Evolutionary conservation across 2,113 vertebrate species (phyloP).

Genomic region (Labeo rohita): DNA sequence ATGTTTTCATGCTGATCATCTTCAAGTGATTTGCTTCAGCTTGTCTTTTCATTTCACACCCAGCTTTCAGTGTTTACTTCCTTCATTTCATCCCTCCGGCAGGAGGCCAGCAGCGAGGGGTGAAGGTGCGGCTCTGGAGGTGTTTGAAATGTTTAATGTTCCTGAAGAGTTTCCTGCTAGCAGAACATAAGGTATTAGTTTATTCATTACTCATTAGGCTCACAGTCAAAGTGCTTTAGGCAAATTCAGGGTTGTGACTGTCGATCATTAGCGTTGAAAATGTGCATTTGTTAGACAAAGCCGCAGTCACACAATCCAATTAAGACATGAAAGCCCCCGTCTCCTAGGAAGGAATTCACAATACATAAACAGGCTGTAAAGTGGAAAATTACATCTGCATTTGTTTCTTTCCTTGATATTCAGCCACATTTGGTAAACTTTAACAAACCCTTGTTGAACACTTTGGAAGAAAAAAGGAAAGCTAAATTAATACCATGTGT

Average conservation of each 20-base stretch:
- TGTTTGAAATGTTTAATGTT: slow-evolving; percentile 54
- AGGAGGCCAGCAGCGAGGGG: slow-evolving; percentile 38
- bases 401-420: slow-evolving; percentile 54
- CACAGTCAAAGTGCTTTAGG: slow-evolving; percentile 52
- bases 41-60: slow-evolving; percentile 27
- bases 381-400: slow-evolving; percentile 63
- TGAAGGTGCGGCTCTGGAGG: slow-evolving; percentile 11
- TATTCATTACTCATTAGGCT: slow-evolving; percentile 47
- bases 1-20: background rate
- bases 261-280: slow-evolving; percentile 57
- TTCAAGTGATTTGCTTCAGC: background rate
- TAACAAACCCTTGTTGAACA: slow-evolving; percentile 51
- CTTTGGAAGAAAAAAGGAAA: slow-evolving; percentile 23
- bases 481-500: slow-evolving; percentile 53
- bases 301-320: slow-evolving; percentile 66
- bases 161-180: slow-evolving; percentile 39
- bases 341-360: slow-evolving; percentile 64
- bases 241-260: slow-evolving; percentile 55
- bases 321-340: slow-evolving; percentile 65
- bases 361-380: slow-evolving; percentile 72
- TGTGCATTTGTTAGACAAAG: slow-evolving; percentile 58
- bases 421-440: slow-evolving; percentile 63
- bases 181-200: slow-evolving; percentile 48
- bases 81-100: slow-evolving; percentile 46
- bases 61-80: slow-evolving; percentile 37